These are phyloP conservation scores for Nemotelus nigrinus DNA, from an alignment of 2,888 invertebrate genomes.

Conservation along the genomic window DNA sequence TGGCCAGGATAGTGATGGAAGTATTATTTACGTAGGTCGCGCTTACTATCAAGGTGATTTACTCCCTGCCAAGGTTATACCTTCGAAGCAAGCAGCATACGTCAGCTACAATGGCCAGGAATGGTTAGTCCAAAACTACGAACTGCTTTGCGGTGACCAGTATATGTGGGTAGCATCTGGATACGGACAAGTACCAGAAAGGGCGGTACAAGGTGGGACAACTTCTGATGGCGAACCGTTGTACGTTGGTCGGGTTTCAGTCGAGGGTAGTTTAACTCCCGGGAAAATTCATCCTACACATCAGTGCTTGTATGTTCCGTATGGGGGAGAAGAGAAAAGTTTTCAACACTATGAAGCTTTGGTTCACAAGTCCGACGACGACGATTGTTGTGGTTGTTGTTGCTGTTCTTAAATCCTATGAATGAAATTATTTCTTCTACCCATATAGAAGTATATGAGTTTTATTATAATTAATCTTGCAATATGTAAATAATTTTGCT, in stretches of 20 bases:
- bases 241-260: slow-evolving; percentile 68
- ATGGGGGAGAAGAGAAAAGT: slow-evolving; percentile 62
- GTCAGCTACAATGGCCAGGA: slow-evolving; percentile 66
- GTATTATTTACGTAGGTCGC: slow-evolving; percentile 50
- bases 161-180: slow-evolving; percentile 64
- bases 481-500: background rate
- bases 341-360: slow-evolving; percentile 62
- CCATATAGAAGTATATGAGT: background rate
- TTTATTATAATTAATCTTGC: background rate
- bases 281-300: slow-evolving; percentile 71
- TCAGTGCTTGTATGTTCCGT: slow-evolving; percentile 67
- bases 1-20: slow-evolving; percentile 50
- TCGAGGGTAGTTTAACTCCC: slow-evolving; percentile 68
- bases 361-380: slow-evolving; percentile 51
- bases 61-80: slow-evolving; percentile 66
- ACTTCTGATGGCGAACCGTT: slow-evolving; percentile 68
- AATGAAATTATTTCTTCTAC: background rate
- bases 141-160: slow-evolving; percentile 61
- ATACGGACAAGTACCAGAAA: slow-evolving; percentile 64
- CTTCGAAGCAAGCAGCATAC: slow-evolving; percentile 66
- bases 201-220: slow-evolving; percentile 66
- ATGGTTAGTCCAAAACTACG: slow-evolving; percentile 63
- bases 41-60: slow-evolving; percentile 66
- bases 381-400: slow-evolving; percentile 16
- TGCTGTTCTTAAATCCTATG: slow-evolving; percentile 11